These are phyloP conservation scores for Arnoldichthys spilopterus DNA, from an alignment of 2,797 vertebrate genomes.

Conservation along the genomic window DNA sequence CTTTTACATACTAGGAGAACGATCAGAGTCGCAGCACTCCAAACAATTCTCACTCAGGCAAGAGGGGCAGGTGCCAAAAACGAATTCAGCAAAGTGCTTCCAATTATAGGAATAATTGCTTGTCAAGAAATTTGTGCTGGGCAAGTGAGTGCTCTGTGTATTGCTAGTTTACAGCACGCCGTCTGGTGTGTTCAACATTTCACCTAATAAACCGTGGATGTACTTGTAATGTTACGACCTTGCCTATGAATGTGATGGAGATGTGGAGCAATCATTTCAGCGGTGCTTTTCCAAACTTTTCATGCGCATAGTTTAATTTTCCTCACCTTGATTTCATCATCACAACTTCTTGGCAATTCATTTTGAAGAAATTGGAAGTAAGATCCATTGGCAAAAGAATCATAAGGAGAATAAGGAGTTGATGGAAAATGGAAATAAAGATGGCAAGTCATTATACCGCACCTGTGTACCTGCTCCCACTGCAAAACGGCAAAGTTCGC, in stretches of 20 bases:
- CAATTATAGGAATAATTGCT: not conserved
- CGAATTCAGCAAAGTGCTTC: not conserved
- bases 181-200: not conserved
- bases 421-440: constrained; percentile 24
- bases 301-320: not conserved
- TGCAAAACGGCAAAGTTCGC: not conserved
- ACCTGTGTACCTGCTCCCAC: constrained; percentile 15
- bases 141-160: not conserved
- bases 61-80: not conserved
- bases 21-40: constrained; percentile 3
- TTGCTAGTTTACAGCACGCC: not conserved
- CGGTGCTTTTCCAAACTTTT: not conserved
- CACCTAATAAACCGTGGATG: not conserved
- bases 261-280: not conserved
- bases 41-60: not conserved
- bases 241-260: not conserved
- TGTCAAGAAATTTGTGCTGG: not conserved
- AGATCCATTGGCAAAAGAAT: constrained; percentile 1
- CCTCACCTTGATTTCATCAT: not conserved
- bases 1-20: not conserved
- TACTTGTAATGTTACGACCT: not conserved
- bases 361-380: constrained; percentile 6
- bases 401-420: constrained; percentile 27
- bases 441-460: constrained; percentile 9
- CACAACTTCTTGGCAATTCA: not conserved